Evolutionary conservation across 2,888 invertebrate species (phyloP), one percentile per base, ranked within the genome.

Genomic region (Drymonia ruficornis): DNA sequence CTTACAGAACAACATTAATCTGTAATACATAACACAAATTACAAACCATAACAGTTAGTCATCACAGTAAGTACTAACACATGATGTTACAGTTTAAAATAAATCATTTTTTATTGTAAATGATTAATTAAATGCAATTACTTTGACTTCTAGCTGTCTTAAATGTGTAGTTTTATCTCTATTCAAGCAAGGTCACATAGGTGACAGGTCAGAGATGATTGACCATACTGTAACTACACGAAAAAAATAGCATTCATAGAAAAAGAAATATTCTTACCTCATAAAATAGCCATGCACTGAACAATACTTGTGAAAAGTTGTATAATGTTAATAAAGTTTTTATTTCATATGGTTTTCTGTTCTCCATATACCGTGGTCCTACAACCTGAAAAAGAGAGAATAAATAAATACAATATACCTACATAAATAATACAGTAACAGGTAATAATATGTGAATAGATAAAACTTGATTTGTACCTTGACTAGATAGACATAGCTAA

Each of bases 361-460:
- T 96, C 90, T 97, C 96, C 98, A 98, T 98, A 81, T 97, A 90
- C 86, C 95, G 95, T 74, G 98, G 98, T 59, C 98, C 98, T 83
- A 97, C 84, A 82, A 96, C 95, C 95, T 96, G 89, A 89, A 93
- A 63, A 59, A 58, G 59, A 67, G 62, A 23, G 50, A 5, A n/a
- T 28, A 47, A 34, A 23, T 42, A 16, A 18, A 42, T n/a, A 7
- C 38, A n/a, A n/a, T n/a, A n/a, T n/a, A n/a, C n/a, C n/a, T n/a
- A n/a, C n/a, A n/a, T n/a, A n/a, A n/a, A n/a, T n/a, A n/a, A n/a
- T n/a, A n/a, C n/a, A n/a, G n/a, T n/a, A n/a, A n/a, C n/a, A n/a
- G n/a, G n/a, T n/a, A n/a, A n/a, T n/a, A 13, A 44, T 5, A 34
- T 19, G 42, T 29, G 42, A 50, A 31, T 40, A 45, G 43, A 44